Evolutionary conservation across 2,797 vertebrate species (phyloP).

Genomic region (Hafferia zeledoni): DNA sequence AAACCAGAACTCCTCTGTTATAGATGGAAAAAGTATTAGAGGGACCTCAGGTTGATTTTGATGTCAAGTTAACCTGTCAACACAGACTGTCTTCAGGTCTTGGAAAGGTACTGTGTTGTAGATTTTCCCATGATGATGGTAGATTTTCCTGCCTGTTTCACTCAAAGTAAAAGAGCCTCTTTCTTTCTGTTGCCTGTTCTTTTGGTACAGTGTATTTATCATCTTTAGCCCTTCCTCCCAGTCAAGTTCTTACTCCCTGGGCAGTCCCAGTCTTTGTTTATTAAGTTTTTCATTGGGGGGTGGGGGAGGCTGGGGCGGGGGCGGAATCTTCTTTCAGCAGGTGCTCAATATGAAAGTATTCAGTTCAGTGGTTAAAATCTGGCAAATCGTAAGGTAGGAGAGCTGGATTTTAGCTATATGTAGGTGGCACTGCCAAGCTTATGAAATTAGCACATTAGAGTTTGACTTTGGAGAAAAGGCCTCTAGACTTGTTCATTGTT

Average conservation of each 20-base stretch:
- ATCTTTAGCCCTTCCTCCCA: neutral
- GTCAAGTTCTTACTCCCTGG: neutral
- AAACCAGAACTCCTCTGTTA: neutral
- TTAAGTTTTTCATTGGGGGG: neutral
- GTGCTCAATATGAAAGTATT: conserved; percentile 5
- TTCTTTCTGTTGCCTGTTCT: neutral
- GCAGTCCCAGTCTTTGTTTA: neutral
- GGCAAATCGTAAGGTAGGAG: neutral
- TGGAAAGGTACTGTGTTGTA: neutral
- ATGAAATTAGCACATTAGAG: neutral
- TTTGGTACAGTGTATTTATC: neutral
- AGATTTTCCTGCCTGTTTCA: neutral
- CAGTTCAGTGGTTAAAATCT: conserved; percentile 8
- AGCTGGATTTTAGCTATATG: neutral
- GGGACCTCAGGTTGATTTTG: neutral
- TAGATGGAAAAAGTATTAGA: neutral
- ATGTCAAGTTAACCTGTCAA: neutral
- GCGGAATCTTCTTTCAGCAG: neutral
- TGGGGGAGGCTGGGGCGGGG: no score
- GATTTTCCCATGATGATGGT: neutral
- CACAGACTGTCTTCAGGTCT: neutral
- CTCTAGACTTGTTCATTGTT: neutral
- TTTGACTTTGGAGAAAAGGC: neutral
- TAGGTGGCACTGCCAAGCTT: neutral
- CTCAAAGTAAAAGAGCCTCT: neutral